Percentiles rank a stretch among this genome's conserved stretches.
These are phyloP conservation scores for Panthera tigris DNA, from an alignment of 2,113 vertebrate species.

Conservation along the genomic window DNA sequence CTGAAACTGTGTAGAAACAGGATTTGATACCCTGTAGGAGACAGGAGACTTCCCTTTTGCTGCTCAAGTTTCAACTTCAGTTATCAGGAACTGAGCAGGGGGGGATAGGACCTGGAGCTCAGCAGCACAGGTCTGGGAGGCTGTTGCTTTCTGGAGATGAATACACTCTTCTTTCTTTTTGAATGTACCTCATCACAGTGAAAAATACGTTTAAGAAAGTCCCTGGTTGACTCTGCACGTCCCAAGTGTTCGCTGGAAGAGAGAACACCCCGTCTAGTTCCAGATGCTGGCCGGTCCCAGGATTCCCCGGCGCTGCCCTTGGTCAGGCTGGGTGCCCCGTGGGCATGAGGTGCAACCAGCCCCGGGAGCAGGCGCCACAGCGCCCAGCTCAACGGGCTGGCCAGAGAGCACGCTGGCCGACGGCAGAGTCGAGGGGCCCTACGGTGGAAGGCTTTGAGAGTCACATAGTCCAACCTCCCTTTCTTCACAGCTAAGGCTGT, in stretches of 20 bases:
- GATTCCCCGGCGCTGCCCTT: not conserved
- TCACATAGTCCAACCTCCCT: not conserved
- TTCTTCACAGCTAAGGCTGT: not conserved
- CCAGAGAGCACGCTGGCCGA: not conserved
- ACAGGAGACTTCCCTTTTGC: conserved; percentile 85
- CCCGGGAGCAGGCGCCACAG: not conserved
- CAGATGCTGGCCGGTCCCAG: not conserved
- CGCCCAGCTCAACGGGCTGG: not conserved
- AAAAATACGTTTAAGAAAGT: conserved; percentile 76
- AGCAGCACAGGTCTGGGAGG: not conserved
- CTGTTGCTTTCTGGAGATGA: conserved; percentile 82
- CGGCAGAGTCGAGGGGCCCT: not conserved
- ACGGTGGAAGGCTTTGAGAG: rapidly evolving
- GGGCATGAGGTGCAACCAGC: not conserved
- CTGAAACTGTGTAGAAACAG: conserved; percentile 84
- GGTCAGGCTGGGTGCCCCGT: rapidly evolving
- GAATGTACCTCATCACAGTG: conserved; percentile 79
- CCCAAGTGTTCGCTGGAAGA: conserved; percentile 66
- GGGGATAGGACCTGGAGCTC: not conserved
- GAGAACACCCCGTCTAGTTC: not conserved
- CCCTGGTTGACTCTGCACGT: conserved; percentile 76
- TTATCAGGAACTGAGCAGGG: conserved; percentile 73
- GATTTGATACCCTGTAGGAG: conserved; percentile 84
- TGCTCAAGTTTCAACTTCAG: conserved; percentile 81
- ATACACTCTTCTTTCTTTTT: conserved; percentile 78